Evolutionary conservation across 2,797 vertebrate species (phyloP).

Genomic region (Hozukius guyotensis): DNA sequence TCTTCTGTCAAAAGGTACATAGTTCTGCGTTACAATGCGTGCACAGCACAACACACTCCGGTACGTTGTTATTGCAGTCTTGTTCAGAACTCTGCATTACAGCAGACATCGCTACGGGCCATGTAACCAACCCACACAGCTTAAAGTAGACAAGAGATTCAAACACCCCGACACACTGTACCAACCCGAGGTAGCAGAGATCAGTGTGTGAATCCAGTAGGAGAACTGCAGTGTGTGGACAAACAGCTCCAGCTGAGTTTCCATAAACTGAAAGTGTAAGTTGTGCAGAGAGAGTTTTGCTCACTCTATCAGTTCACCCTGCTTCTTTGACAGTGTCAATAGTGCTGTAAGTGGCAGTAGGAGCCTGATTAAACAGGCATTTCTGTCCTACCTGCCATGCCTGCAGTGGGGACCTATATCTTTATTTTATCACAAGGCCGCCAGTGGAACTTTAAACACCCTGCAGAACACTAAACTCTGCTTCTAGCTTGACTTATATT

Average conservation of each 20-base stretch:
- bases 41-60: background rate
- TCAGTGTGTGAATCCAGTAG: constrained; percentile 9
- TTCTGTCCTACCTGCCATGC: constrained; percentile 12
- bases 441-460: constrained; percentile 47
- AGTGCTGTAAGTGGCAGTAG: background rate
- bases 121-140: background rate
- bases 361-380: constrained; percentile 19
- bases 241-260: background rate
- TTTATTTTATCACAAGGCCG: constrained; percentile 12
- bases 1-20: background rate
- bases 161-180: background rate
- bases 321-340: constrained; percentile 10
- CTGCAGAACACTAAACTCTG: constrained; percentile 22
- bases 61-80: background rate
- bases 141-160: background rate
- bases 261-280: background rate
- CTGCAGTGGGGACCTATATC: constrained; percentile 22
- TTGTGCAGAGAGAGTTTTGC: background rate
- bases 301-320: background rate
- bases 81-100: background rate
- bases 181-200: background rate
- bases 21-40: background rate
- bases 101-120: background rate
- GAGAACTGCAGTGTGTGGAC: background rate
- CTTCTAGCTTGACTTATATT: constrained; percentile 35